A percentile compares a stretch with the other conserved stretches of the same genome.
phyloP scores from a whole-genome alignment of 2,113 vertebrate genomes.

The Ranitomeya variabilis region DNA sequence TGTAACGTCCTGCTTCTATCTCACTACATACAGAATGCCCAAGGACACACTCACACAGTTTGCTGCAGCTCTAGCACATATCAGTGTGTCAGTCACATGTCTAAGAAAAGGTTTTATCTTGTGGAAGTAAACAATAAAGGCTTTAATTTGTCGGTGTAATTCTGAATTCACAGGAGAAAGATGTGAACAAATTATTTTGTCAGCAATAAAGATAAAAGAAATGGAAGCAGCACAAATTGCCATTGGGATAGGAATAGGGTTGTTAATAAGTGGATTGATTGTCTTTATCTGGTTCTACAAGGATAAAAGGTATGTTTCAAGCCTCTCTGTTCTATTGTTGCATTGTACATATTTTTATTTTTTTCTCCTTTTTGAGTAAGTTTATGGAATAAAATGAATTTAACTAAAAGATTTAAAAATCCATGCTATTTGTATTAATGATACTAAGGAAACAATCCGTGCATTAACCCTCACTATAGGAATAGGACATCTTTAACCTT shows the following conservation, averaged over 20 bases:
- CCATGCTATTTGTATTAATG: no score
- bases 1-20: no score
- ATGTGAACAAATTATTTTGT: slow-evolving; percentile 75
- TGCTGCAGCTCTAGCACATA: no score
- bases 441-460: no score
- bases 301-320: slow-evolving; percentile 70
- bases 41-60: no score
- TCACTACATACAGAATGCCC: no score
- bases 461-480: no score
- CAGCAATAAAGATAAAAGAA: slow-evolving; percentile 68
- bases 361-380: neutral
- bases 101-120: no score
- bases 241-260: slow-evolving; percentile 73
- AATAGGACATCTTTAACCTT: no score
- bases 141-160: slow-evolving; percentile 68
- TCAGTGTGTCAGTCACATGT: no score
- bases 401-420: no score
- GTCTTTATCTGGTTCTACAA: slow-evolving; percentile 73
- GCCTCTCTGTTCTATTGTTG: neutral
- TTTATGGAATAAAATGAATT: neutral
- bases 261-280: slow-evolving; percentile 71
- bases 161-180: slow-evolving; percentile 76
- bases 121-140: neutral
- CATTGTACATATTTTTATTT: neutral
- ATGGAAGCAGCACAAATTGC: slow-evolving; percentile 74